Evolutionary conservation across 2,888 invertebrate species (phyloP), one percentile per base, ranked within the genome.

Genomic region (Pristionchus arcanus): DNA sequence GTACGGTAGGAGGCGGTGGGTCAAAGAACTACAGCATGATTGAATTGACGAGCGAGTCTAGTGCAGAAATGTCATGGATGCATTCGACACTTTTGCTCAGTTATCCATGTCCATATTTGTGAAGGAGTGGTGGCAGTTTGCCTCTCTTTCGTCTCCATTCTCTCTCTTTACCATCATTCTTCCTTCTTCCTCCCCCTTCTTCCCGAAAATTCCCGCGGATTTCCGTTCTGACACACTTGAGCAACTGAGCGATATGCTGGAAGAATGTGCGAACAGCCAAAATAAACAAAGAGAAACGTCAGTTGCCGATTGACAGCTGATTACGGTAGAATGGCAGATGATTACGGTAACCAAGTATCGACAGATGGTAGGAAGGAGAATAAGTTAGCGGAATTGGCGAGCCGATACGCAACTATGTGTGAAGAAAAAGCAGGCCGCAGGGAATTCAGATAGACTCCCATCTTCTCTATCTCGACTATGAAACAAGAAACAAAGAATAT

Each of bases 141-240:
- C 16, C 49, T 81, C 49, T 37, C 74, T 21, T 25, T 42, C 42
- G n/a, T 31, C 77, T 42, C 42, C 25, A 13, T 4, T 63, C 37
- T 77, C 42, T 25, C 77, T 34, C 31, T 37, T 28, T 68, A 16
- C 74, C 74, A 34, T 37, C 34, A 31, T 68, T 34, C n/a, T 11
- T 81, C n/a, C 21, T 42, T 81, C 81, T 42, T 81, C 81, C 37
- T 49, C 81, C 77, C 9, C 34, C 28, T 7, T 7, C 74, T 37
- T 25, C 77, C 37, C 77, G 53, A 81, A 49, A 28, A 49, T 49
- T 81, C 49, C 49, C 81, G n/a, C 81, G 81, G 81, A 81, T 81
- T 81, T 81, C 81, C 81, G 81, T 81, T 53, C 81, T 49, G 13
- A 21, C 81, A 81, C 81, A 81, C 81, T 49, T 53, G 81, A 53